Evolutionary conservation across 1,140 invertebrate genomes (phyloP), one percentile per base, ranked within the genome.

Genomic region (Adelges cooleyi): DNA sequence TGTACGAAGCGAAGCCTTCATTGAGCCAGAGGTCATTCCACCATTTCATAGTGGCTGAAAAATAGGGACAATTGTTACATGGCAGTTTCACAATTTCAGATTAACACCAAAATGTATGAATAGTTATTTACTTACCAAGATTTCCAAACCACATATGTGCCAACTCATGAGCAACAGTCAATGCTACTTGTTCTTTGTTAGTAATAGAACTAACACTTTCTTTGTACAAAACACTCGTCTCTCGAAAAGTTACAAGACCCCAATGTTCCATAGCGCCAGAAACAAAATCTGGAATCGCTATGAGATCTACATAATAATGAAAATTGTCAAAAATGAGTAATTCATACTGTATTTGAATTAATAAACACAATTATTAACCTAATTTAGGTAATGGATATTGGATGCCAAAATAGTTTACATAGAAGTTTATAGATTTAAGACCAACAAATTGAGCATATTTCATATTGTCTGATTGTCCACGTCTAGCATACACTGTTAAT

Each of bases 241-340:
- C 92, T 65, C 91, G 79, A 71, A 82, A 91, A 2, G 88, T 90
- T 1, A 92, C 83, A 1, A 91, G 75, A 25, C 89, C 89, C 89
- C 92, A 96, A 77, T 96, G 92, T 76, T 96, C 94, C 85, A 96
- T 97, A 0, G 92, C 93, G 8, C 91, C 93, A 2, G 92, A 91
- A 1, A 87, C 86, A 79, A 96, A 97, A 76, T 97, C 92, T 5
- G 93, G 93, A 69, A 96, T 90, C 13, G 89, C 91, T 66, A 90
- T 88, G 82, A 95, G 84, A 78, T 95, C 90, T 90, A 74, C 3
- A 79, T 77, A 71, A 46, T n/a, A 22, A 15, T 10, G 27, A 18
- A 36, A 49, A 29, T 50, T n/a, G n/a, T n/a, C n/a, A n/a, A n/a
- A n/a, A n/a, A n/a, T n/a, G n/a, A n/a, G n/a, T n/a, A n/a, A n/a